phyloP scores from a whole-genome alignment of 2,113 vertebrate species.

The Chrysochloris asiatica region DNA sequence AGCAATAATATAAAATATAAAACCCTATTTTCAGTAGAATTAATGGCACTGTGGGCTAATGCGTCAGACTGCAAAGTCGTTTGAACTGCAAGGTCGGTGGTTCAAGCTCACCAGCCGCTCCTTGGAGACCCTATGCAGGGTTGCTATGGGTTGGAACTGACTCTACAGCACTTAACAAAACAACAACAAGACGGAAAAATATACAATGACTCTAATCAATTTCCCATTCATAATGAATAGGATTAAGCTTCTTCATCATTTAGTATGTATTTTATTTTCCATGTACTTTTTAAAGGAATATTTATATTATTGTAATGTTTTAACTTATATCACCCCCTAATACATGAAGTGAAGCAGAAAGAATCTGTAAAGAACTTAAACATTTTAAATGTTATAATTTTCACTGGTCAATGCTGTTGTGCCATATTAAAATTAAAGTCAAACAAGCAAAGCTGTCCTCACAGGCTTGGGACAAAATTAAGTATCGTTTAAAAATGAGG shows the following conservation, averaged over 20 bases:
- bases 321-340: slow-evolving; percentile 6
- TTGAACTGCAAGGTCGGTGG: too few species aligned
- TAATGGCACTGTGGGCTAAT: too few species aligned
- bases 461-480: slow-evolving; percentile 52
- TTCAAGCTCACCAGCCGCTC: too few species aligned
- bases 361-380: slow-evolving; percentile 22
- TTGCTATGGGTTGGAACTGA: too few species aligned
- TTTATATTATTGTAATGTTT: slow-evolving; percentile 52
- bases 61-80: too few species aligned
- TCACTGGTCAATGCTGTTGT: slow-evolving; percentile 48
- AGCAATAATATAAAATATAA: slow-evolving; percentile 39
- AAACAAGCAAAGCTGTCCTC: slow-evolving; percentile 13
- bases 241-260: background rate
- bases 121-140: too few species aligned
- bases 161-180: too few species aligned
- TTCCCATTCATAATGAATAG: slow-evolving; percentile 25
- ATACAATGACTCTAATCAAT: slow-evolving; percentile 37
- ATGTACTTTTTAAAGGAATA: slow-evolving; percentile 51
- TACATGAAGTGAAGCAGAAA: slow-evolving; percentile 57
- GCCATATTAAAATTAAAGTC: slow-evolving; percentile 66
- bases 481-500: slow-evolving; percentile 65
- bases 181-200: slow-evolving; percentile 16
- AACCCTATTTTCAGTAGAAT: background rate
- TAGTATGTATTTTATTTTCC: slow-evolving; percentile 25
- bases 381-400: slow-evolving; percentile 47